Evolutionary conservation across 1,140 invertebrate species (phyloP), one percentile per base, ranked within the genome.

Genomic region (Megathymus violae): DNA sequence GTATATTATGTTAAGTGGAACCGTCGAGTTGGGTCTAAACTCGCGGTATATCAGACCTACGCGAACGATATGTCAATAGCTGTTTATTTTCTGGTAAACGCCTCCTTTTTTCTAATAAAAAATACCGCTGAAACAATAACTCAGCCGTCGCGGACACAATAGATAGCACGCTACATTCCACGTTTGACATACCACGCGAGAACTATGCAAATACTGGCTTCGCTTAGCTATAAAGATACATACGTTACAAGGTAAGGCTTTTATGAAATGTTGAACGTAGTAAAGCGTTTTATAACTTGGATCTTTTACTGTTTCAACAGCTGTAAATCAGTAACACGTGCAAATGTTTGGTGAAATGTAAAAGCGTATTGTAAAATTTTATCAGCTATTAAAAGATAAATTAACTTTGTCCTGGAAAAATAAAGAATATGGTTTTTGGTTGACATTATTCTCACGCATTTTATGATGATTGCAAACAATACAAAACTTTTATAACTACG

Each of bases 1-100:
- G 54, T 10, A 59, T 36, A 9, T 5, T 2, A 25, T 0, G 4
- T 10, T 16, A 7, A 50, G 54, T 62, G 51, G 36, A 62, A 61
- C 3, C 43, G 31, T 50, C 11, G 11, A 40, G 1, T 41, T 52
- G 4, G 34, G 40, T 15, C 15, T 25, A 22, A 4, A 31, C 17
- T 60, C 5, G 59, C 65, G 62, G 14, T 25, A 43, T 51, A 47
- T 50, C 14, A 36, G 58, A 34, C 31, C 31, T 22, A 17, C 54
- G 15, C 54, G 63, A 64, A 69, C 75, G 76, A 83, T 78, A 82
- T 82, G 82, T 85, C 85, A 85, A 88, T 88, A 79, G 76, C 66
- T 76, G 81, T 88, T 85, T 84, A 84, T 85, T 85, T 88, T 82
- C 72, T 72, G 74, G 75, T 78, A 82, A 85, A 80, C 80, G 80